These are phyloP conservation scores for Cisticola juncidis DNA, from an alignment of 2,113 vertebrate genomes.

Conservation along the genomic window DNA sequence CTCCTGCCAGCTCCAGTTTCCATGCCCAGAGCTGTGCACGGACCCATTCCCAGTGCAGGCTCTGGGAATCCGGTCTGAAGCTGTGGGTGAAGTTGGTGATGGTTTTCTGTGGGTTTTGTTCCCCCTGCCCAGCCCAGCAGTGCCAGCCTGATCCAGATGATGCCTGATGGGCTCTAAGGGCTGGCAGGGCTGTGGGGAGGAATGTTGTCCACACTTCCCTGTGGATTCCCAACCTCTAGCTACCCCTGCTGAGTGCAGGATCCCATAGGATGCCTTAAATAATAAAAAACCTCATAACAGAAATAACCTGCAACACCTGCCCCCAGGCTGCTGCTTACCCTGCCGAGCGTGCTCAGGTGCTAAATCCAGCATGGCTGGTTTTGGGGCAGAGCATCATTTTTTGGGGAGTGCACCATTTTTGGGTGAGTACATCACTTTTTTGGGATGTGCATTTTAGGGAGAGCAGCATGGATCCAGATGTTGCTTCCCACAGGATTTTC, in stretches of 20 bases:
- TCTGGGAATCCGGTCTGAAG: accelerated
- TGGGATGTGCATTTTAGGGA: background rate
- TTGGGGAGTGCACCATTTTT: background rate
- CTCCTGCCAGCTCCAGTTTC: accelerated
- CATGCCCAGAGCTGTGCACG: accelerated
- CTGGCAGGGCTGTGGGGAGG: background rate
- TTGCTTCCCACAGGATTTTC: background rate
- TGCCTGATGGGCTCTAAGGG: background rate
- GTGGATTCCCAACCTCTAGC: background rate
- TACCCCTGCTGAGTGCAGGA: background rate
- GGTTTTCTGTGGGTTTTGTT: background rate
- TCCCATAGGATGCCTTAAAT: background rate
- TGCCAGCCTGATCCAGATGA: accelerated
- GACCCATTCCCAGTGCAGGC: background rate
- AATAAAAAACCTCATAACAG: background rate
- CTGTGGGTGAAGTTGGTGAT: accelerated
- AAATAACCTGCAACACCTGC: background rate
- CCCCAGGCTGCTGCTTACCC: background rate
- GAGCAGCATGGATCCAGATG: accelerated
- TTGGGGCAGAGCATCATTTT: background rate
- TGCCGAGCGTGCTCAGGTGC: accelerated
- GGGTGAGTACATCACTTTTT: background rate
- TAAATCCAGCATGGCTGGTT: background rate
- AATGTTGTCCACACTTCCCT: accelerated
- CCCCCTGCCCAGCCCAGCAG: background rate